Conservation (phyloP, 2,113 vertebrate genomes). For the Actinemys pallida region DNA sequence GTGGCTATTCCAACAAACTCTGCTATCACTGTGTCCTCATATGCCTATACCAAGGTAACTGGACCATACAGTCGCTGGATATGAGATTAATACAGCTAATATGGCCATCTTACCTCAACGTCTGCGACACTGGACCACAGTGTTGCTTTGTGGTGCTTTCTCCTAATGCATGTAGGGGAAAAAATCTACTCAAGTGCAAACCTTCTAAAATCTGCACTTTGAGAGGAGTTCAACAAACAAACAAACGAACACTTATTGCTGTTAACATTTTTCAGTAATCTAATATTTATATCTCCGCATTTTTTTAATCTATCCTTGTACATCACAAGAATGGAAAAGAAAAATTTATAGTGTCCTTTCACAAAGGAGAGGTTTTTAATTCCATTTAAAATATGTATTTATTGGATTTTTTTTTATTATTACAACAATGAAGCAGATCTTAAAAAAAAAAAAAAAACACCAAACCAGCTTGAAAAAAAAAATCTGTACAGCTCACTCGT, state of each 20-base stretch:
- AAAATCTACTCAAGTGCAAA: conserved; percentile 68
- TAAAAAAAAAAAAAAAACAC: neutral
- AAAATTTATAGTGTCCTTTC: conserved; percentile 76
- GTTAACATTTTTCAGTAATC: conserved; percentile 77
- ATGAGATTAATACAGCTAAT: conserved; percentile 76
- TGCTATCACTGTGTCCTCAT: conserved; percentile 93
- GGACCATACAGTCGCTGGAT: conserved; percentile 97
- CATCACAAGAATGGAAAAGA: conserved; percentile 68
- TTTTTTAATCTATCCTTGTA: conserved; percentile 82
- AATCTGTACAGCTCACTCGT: neutral
- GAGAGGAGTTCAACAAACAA: conserved; percentile 37
- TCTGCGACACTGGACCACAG: conserved; percentile 67
- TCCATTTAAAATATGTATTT: conserved; percentile 80
- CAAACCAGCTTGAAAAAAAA: neutral
- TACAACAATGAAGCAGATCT: conserved; percentile 62
- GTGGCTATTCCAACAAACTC: conserved; percentile 90
- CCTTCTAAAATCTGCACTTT: conserved; percentile 68
- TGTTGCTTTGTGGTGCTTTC: conserved; percentile 85
- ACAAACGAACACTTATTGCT: conserved; percentile 58
- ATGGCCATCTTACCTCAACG: conserved; percentile 83
- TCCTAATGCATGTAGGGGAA: conserved; percentile 73
- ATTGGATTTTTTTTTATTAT: conserved; percentile 78
- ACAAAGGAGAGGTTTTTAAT: conserved; percentile 84
- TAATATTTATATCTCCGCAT: conserved; percentile 84
- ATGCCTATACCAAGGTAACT: conserved; percentile 97